Evolutionary conservation across 2,888 invertebrate species (phyloP).

Genomic region (Pollenia amentaria): DNA sequence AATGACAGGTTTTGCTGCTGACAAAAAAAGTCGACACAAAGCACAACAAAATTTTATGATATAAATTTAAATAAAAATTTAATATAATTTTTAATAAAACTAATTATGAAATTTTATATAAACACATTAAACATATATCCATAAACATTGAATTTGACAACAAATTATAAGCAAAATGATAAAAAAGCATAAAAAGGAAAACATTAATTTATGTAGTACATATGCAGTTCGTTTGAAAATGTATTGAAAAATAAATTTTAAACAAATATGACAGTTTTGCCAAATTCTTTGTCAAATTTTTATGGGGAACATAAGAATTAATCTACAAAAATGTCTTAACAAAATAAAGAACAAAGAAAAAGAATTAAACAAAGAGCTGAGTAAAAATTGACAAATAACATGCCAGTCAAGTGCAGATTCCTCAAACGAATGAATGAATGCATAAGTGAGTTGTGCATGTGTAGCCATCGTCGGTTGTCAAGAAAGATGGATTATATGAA

Average conservation of each 20-base stretch:
- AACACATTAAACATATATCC: too few relatives aligned
- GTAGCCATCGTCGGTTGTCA: not conserved
- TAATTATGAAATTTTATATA: conserved; percentile 21
- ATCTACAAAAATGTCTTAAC: not conserved
- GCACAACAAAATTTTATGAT: not conserved
- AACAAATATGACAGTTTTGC: conserved; percentile 51
- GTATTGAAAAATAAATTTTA: not conserved
- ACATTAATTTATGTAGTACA: not conserved
- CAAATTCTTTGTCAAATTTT: conserved; percentile 59
- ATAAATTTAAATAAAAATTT: conserved; percentile 1
- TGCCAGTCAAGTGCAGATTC: conserved; percentile 51
- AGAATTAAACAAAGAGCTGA: not conserved
- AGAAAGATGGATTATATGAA: conserved; percentile 19
- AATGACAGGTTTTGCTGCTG: not conserved
- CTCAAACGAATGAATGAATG: conserved; percentile 1
- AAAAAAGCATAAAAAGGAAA: not conserved
- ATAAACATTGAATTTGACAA: not conserved
- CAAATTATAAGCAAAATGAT: not conserved
- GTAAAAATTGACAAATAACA: conserved; percentile 12
- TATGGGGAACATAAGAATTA: conserved; percentile 10
- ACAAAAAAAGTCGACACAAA: not conserved
- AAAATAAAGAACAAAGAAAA: conserved; percentile 1
- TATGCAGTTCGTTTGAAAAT: too few relatives aligned
- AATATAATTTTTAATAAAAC: conserved; percentile 28
- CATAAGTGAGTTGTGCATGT: not conserved